Conservation (phyloP, 2,888 invertebrate species). For the Andrena haemorrhoa region DNA sequence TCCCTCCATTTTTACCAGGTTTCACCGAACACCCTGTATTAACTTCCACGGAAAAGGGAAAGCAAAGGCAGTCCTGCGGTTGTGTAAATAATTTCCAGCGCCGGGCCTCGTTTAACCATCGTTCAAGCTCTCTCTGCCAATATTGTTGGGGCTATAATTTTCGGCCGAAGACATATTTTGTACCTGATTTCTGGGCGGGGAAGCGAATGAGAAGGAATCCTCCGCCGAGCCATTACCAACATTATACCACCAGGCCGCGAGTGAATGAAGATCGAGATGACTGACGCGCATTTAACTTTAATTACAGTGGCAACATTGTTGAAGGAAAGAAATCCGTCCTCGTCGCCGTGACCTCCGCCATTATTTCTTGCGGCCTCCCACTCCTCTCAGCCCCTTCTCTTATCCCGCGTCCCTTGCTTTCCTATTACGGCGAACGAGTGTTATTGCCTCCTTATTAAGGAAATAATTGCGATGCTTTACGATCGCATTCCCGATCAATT, state of each 20-base stretch:
- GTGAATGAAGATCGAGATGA: slow-evolving; percentile 34
- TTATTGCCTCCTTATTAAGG: slow-evolving; percentile 64
- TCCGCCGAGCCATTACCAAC: not conserved
- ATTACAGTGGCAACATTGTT: slow-evolving; percentile 41
- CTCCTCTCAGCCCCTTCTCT: slow-evolving; percentile 2
- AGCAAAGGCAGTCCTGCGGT: not conserved
- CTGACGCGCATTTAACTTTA: slow-evolving; percentile 31
- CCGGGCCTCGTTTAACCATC: not conserved
- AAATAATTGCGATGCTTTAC: slow-evolving; percentile 54
- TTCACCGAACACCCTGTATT: too few relatives aligned
- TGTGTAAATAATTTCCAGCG: slow-evolving; percentile 28
- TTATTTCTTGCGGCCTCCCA: slow-evolving; percentile 30
- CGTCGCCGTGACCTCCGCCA: slow-evolving; percentile 26
- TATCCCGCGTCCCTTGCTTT: slow-evolving; percentile 26
- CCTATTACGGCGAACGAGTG: slow-evolving; percentile 53
- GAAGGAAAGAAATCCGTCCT: slow-evolving; percentile 25
- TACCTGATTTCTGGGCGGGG: slow-evolving; percentile 10
- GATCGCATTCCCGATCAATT: slow-evolving; percentile 54
- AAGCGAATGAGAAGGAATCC: not conserved
- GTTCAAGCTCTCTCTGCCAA: slow-evolving; percentile 6
- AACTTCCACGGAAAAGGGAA: slow-evolving; percentile 3
- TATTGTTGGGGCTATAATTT: slow-evolving; percentile 32
- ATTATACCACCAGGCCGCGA: not conserved
- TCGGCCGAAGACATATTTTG: slow-evolving; percentile 4
- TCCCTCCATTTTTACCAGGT: too few relatives aligned